Evolutionary conservation across 1,140 invertebrate genomes (phyloP), one percentile per base, ranked within the genome.

Genomic region (Drosophila parvula): DNA sequence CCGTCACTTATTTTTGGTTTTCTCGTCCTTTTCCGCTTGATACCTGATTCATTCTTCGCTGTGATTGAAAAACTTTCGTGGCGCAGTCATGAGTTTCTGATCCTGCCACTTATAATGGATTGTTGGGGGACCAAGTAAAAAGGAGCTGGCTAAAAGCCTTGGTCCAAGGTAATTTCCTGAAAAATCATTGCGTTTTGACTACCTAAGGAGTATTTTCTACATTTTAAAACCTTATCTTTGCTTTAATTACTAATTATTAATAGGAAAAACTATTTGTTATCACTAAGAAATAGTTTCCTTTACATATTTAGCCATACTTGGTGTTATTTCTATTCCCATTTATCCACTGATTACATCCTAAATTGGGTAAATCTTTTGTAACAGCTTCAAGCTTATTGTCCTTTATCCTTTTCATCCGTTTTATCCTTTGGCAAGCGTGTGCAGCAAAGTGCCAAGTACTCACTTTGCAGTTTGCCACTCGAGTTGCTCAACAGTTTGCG

Each of bases 41-140:
- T 50, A 56, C 28, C 64, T 74, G 56, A 50, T 60, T 62, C 55
- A 78, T 58, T 60, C 65, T 67, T 53, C 10, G 53, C 76, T 55
- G 73, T 84, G 81, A 84, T 84, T 84, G 81, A 84, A 84, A 84
- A 84, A 84, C 81, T 84, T 84, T 84, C 41, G 22, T 28, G 67
- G 38, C 47, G 61, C 65, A 68, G 59, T 64, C 64, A 50, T 62
- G 36, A 68, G 34, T 65, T 68, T 68, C 50, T 68, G 64, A 65
- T 69, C 62, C 62, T 51, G 38, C 18, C 50, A 44, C 62, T 44
- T 50, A 36, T 22, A 28, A 48, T 48, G 61, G 60, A 50, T 51
- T 65, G 18, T 36, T 34, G 36, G 11, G 14, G 62, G 18, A 12
- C 9, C 30, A 43, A 43, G 8, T 30, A 8, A 5, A 0, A 12